Percentiles rank a stretch among this genome's conserved stretches.
phyloP scores from a whole-genome alignment of 2,113 vertebrate genomes.

The Felis catus region DNA sequence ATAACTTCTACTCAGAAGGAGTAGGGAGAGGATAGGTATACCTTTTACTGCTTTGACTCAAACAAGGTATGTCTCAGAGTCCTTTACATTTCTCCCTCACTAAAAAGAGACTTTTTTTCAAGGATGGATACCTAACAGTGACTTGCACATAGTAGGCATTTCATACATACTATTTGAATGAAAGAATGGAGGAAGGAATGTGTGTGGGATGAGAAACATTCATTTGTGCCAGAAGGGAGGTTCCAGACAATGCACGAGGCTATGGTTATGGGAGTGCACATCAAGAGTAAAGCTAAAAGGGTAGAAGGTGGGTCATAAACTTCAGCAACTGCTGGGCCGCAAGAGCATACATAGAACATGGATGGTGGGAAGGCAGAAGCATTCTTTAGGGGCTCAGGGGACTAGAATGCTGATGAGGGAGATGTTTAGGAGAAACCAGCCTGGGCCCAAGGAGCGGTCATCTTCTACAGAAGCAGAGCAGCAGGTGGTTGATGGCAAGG shows the following conservation, averaged over 20 bases:
- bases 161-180: not conserved
- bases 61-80: not conserved
- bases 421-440: not conserved
- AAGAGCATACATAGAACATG: not conserved
- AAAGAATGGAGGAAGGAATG: not conserved
- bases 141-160: not conserved
- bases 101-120: not conserved
- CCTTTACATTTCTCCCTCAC: not conserved
- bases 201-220: not conserved
- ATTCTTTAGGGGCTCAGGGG: not conserved
- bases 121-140: not conserved
- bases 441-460: not conserved
- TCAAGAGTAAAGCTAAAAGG: not conserved
- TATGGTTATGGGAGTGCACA: not conserved
- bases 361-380: not conserved
- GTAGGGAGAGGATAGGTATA: not conserved
- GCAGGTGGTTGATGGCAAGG: not conserved
- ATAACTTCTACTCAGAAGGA: not conserved
- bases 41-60: not conserved
- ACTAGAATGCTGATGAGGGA: not conserved
- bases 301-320: not conserved
- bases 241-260: not conserved
- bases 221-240: not conserved
- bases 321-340: not conserved
- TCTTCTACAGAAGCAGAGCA: not conserved